These are phyloP conservation scores for Cherax destructor DNA, from an alignment of 1,140 invertebrate species.

Conservation along the genomic window DNA sequence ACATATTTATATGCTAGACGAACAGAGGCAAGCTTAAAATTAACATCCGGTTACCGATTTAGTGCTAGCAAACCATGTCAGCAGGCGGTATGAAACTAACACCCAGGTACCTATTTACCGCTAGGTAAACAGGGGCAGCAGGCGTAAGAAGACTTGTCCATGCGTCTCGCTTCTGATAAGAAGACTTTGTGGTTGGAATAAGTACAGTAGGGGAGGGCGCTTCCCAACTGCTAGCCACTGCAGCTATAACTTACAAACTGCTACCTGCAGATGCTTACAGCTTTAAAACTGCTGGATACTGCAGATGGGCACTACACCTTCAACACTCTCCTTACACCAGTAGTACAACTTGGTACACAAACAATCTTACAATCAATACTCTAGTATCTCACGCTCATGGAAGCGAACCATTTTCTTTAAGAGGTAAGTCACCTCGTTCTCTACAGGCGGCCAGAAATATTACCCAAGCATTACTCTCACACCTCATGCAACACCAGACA, in stretches of 20 bases:
- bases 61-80: too few relatives aligned
- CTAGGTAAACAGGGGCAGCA: too few relatives aligned
- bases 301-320: conserved; percentile 29
- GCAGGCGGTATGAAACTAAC: too few relatives aligned
- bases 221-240: too few relatives aligned
- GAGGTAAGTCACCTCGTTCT: not conserved
- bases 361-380: conserved; percentile 55
- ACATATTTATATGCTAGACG: not conserved
- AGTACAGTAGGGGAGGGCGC: not conserved
- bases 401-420: not conserved
- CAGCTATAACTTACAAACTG: too few relatives aligned
- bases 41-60: too few relatives aligned
- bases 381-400: not conserved
- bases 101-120: too few relatives aligned
- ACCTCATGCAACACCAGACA: not conserved
- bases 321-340: conserved; percentile 24
- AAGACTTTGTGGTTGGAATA: too few relatives aligned
- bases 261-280: not conserved
- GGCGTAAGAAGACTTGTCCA: too few relatives aligned
- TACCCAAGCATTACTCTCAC: not conserved
- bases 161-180: too few relatives aligned
- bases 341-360: conserved; percentile 34
- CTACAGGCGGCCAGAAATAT: not conserved
- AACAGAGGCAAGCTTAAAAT: too few relatives aligned
- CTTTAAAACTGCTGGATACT: conserved; percentile 38